Evolutionary conservation across 2,797 vertebrate genomes (phyloP).

Genomic region (Xiphorhynchus erythropygius): DNA sequence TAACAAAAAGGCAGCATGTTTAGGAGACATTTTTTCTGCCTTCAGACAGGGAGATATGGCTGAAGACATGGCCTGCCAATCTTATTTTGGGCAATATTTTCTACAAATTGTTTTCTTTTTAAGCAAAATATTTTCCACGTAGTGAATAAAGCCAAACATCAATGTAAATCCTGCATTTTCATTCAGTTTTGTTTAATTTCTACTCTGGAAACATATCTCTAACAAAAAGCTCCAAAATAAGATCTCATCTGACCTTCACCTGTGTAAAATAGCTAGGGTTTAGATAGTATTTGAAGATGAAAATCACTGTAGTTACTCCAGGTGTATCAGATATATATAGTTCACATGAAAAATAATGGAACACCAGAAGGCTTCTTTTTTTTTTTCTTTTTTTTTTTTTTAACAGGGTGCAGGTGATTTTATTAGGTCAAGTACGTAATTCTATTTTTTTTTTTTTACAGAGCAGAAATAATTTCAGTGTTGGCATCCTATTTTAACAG

Average conservation of each 20-base stretch:
- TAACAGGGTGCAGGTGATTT: background rate
- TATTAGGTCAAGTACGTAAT: background rate
- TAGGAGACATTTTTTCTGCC: background rate
- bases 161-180: background rate
- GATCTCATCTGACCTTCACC: background rate
- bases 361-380: background rate
- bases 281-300: constrained; percentile 22
- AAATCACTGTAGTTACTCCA: background rate
- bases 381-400: background rate
- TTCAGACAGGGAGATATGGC: background rate
- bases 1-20: background rate
- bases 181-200: background rate
- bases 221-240: constrained; percentile 5
- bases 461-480: constrained; percentile 2
- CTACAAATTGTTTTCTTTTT: background rate
- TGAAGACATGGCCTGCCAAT: background rate
- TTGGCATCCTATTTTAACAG: constrained; percentile 42
- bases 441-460: background rate
- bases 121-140: background rate
- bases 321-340: constrained; percentile 17
- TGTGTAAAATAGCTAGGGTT: background rate
- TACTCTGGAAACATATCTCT: background rate
- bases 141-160: background rate
- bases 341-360: constrained; percentile 22
- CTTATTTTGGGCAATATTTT: background rate